Evolutionary conservation across 2,888 invertebrate species (phyloP).

Genomic region (Iphiclides podalirius): DNA sequence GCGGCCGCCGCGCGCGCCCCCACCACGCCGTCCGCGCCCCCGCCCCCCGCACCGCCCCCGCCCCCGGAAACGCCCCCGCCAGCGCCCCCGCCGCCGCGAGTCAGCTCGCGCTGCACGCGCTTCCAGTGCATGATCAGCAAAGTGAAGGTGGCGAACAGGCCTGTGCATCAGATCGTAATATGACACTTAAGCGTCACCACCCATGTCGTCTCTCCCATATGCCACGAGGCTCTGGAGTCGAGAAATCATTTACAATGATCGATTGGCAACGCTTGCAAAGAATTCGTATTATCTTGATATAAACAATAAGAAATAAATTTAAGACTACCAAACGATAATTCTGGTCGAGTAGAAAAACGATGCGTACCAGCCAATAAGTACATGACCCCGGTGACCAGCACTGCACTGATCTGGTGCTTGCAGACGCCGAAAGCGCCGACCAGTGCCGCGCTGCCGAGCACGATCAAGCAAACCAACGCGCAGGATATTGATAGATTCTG

Average conservation of each 20-base stretch:
- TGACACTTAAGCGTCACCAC: too few relatives aligned
- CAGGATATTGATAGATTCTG: slow-evolving; percentile 97
- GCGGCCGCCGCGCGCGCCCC: slow-evolving; percentile 74
- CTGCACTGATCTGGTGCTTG: slow-evolving; percentile 95
- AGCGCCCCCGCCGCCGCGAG: slow-evolving; percentile 83
- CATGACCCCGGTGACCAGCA: slow-evolving; percentile 96
- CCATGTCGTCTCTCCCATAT: too few relatives aligned
- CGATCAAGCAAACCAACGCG: slow-evolving; percentile 93
- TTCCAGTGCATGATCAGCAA: slow-evolving; percentile 96
- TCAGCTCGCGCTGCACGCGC: slow-evolving; percentile 86
- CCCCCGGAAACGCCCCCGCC: slow-evolving; percentile 85
- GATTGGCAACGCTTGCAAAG: too few relatives aligned
- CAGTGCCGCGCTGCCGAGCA: slow-evolving; percentile 91
- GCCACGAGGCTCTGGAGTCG: too few relatives aligned
- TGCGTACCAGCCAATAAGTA: slow-evolving; percentile 69
- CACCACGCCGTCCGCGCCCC: slow-evolving; percentile 87
- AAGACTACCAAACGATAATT: too few relatives aligned
- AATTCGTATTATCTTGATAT: too few relatives aligned
- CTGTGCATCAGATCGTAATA: slow-evolving; percentile 67
- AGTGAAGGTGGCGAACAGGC: slow-evolving; percentile 94
- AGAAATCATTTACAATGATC: too few relatives aligned
- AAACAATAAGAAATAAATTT: too few relatives aligned
- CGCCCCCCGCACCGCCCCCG: slow-evolving; percentile 78
- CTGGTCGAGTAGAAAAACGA: too few relatives aligned
- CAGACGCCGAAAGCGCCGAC: slow-evolving; percentile 94